These are phyloP conservation scores for Columba guinea DNA, from an alignment of 2,797 vertebrate genomes.

Conservation along the genomic window DNA sequence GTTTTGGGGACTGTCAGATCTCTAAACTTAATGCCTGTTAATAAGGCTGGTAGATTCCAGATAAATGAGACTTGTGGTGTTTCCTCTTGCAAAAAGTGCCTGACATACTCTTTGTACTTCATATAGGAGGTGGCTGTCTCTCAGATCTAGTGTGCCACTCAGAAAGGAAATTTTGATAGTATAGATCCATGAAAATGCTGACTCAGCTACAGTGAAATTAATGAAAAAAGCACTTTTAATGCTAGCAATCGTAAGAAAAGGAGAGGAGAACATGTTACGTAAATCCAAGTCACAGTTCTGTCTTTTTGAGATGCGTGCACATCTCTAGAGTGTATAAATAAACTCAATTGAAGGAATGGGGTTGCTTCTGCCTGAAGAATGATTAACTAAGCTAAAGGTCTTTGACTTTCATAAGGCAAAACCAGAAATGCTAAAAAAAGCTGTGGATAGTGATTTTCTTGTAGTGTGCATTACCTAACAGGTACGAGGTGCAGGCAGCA, in stretches of 20 bases:
- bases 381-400: background rate
- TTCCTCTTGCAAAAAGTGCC: background rate
- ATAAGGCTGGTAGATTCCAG: background rate
- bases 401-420: background rate
- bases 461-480: background rate
- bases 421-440: background rate
- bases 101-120: background rate
- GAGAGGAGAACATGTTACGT: background rate
- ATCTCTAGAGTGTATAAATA: accelerated
- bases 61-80: background rate
- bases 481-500: background rate
- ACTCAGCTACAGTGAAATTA: background rate
- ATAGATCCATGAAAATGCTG: background rate
- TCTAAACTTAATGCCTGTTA: background rate
- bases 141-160: background rate
- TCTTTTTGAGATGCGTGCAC: accelerated
- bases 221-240: background rate
- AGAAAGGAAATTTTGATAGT: background rate
- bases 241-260: background rate
- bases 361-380: background rate
- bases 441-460: background rate
- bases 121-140: accelerated
- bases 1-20: background rate
- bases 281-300: background rate
- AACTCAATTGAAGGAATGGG: background rate